Conservation (phyloP, 2,888 invertebrate genomes). For the Ichneumoninae sp. region DNA sequence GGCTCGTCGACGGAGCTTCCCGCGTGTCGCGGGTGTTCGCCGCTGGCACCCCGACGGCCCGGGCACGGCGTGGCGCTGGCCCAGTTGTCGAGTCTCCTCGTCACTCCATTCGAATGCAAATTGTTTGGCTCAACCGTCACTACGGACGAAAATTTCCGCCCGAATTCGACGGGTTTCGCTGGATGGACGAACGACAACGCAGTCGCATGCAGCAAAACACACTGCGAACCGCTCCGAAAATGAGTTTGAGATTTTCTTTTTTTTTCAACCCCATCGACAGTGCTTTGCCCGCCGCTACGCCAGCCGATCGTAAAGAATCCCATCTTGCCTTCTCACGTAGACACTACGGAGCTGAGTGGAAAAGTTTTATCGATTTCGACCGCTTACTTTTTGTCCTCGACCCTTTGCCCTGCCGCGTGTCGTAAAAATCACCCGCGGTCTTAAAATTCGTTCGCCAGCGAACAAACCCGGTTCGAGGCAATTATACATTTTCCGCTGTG, state of each 20-base stretch:
- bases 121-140: constrained; percentile 48
- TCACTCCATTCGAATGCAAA: constrained; percentile 76
- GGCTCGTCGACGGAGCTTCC: constrained; percentile 30
- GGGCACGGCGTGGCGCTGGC: constrained; percentile 51
- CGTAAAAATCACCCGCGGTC: constrained; percentile 43
- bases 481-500: background rate
- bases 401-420: constrained; percentile 39
- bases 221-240: constrained; percentile 24
- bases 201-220: constrained; percentile 3
- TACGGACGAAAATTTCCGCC: constrained; percentile 46
- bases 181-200: background rate
- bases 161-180: constrained; percentile 19
- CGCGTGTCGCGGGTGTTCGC: constrained; percentile 48
- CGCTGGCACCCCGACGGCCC: constrained; percentile 25
- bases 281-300: constrained; percentile 13
- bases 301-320: constrained; percentile 65
- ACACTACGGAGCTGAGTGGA: constrained; percentile 66
- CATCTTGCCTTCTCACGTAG: constrained; percentile 67
- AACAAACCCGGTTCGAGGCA: background rate
- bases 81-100: constrained; percentile 67
- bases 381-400: constrained; percentile 62
- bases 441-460: constrained; percentile 34
- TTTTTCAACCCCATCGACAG: constrained; percentile 49
- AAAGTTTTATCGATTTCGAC: constrained; percentile 70
- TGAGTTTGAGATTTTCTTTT: constrained; percentile 14